Evolutionary conservation across 2,888 invertebrate genomes (phyloP), one percentile per base, ranked within the genome.

Genomic region (Drosophila meridionalis): DNA sequence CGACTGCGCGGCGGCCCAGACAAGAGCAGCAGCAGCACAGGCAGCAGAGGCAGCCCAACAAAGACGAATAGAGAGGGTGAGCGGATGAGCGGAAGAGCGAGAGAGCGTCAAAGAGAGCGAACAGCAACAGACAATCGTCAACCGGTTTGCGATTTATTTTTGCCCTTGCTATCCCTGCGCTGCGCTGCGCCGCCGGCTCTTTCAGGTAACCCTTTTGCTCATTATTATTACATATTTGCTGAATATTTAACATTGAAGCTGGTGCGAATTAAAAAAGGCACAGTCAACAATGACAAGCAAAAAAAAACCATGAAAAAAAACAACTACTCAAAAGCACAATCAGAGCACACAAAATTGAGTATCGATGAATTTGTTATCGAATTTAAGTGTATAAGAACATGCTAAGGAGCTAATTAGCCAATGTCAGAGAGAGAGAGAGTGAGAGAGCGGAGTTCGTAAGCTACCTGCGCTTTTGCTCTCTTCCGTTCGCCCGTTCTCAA

Each of bases 131-230:
- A 72, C 77, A 67, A 65, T 66, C 57, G 34, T 48, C 11, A 89
- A 86, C 85, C 85, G 85, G 85, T 86, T 81, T 72, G 76, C 80
- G 86, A 88, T 90, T 90, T 90, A 80, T 90, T 88, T 88, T 76
- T 89, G 77, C 80, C 75, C 73, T 87, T 83, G 71, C 73, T 58
- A 30, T 53, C 52, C 53, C 45, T 53, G 30, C 32, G n/a, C 20
- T 32, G 32, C 20, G 50, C 53, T 48, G 30, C n/a, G 20, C 38
- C 55, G 12, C 12, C 36, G 34, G 45, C 55, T 45, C 43, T 11
- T 57, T 50, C 43, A 59, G 14, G 38, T 48, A 47, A 52, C 69
- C 73, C 85, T 68, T 75, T 65, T 58, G 42, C 77, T 75, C 62
- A 47, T 66, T 82, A 87, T 73, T 73, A 87, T 87, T 77, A 80